Evolutionary conservation across 92 coral and sea anemone genomes (phyloP), one percentile per base, ranked within the genome.

Genomic region (Zoanthus solanderi): DNA sequence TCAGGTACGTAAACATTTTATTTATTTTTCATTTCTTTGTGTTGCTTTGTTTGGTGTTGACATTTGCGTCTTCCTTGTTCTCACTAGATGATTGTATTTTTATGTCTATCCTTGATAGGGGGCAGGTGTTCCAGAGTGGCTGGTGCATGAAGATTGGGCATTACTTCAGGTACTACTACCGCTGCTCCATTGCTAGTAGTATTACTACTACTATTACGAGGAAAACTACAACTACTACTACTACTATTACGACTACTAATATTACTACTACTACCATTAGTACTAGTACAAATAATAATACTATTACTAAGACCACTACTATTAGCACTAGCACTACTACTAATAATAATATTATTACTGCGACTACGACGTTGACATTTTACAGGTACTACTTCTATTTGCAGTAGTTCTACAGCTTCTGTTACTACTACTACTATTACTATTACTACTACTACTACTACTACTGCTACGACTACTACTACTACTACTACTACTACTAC

Each of bases 131-230:
- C 98, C 98, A 46, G 99, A 97, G 31, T 97, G 99, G 99, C 91
- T 95, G 44, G 93, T 97, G 15, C 99, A 97, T 63, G 99, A 97
- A 90, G 99, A 97, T 71, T 97, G 99, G 99, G 95, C 99, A 5
- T 90, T 97, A 75, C 93, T 97, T 16, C 99, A 96, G 98, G 99
- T 96, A 91, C 66, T 60, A 6, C 66, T 17, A 3, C 66, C 13
- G 23, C 66, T 60, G 1, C 66, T 60, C 16, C 16, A 53, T 14
- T 53, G 6, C 0, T 53, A 53, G 1, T 53, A 53, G 11, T 37
- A 37, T 37, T 37, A 37, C 42, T 37, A 37, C 42, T 37, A 37
- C 42, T 37, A 37, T 53, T 14, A 53, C 9, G 11, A 53, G 6
- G 3, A 57, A 15, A 13, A 57, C 65, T 57, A 57, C 0, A 3